A percentile compares a stretch with the other conserved stretches of the same genome.
phyloP scores from a whole-genome alignment of 2,888 invertebrate species.

The Trissoscelio sp. region DNA sequence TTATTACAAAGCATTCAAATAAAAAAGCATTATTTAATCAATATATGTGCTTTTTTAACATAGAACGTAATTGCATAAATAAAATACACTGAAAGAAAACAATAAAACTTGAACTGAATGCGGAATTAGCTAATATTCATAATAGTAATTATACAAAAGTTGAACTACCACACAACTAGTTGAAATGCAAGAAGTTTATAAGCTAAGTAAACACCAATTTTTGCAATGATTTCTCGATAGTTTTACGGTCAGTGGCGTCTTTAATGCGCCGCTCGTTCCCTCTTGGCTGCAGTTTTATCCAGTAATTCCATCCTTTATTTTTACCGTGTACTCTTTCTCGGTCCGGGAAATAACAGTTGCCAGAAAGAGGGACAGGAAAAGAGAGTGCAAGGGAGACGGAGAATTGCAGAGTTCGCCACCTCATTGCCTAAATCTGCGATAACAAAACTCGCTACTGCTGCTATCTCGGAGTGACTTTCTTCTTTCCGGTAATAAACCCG shows the following conservation, averaged over 20 bases:
- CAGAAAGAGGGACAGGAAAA: conserved; percentile 34
- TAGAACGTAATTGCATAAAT: neutral
- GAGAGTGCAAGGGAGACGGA: conserved; percentile 40
- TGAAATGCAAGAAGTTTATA: conserved; percentile 43
- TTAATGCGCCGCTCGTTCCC: conserved; percentile 68
- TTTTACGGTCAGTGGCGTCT: conserved; percentile 74
- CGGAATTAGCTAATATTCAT: conserved; percentile 5
- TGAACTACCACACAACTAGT: conserved; percentile 7
- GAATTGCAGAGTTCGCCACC: conserved; percentile 69
- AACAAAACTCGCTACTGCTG: conserved; percentile 73
- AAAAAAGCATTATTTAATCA: neutral
- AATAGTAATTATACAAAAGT: neutral
- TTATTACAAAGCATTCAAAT: neutral
- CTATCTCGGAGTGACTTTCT: conserved; percentile 75
- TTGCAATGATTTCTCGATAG: conserved; percentile 77
- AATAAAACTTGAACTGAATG: neutral
- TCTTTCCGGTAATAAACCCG: conserved; percentile 76
- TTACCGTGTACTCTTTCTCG: conserved; percentile 37
- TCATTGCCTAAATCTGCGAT: conserved; percentile 78
- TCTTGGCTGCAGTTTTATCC: conserved; percentile 32
- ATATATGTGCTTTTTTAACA: neutral
- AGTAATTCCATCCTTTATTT: conserved; percentile 33
- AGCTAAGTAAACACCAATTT: conserved; percentile 66
- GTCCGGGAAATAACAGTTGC: conserved; percentile 45
- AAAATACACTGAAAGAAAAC: neutral